These are phyloP conservation scores for Napeogenes inachia DNA, from an alignment of 2,888 invertebrate species.

Conservation along the genomic window DNA sequence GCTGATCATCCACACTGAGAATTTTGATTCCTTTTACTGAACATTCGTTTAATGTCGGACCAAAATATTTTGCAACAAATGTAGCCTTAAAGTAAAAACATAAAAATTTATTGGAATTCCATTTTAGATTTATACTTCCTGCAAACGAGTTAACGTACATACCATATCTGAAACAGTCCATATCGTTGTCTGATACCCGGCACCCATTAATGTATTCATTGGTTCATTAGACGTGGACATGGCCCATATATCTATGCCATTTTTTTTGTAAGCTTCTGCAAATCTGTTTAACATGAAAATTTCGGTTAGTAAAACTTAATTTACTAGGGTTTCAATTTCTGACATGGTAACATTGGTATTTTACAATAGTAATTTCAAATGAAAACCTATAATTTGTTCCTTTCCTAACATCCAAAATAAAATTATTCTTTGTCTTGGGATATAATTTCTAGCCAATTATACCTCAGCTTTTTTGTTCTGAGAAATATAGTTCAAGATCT, in stretches of 20 bases:
- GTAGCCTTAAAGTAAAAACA: slow-evolving; percentile 23
- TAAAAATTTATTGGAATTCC: background rate
- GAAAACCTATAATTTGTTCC: no score
- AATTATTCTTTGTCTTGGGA: no score
- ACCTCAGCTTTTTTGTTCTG: no score
- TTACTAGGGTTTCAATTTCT: no score
- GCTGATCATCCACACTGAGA: slow-evolving; percentile 31
- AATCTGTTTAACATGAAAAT: background rate
- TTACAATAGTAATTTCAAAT: background rate
- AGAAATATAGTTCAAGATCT: no score
- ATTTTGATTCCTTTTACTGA: slow-evolving; percentile 29
- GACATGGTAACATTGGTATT: background rate
- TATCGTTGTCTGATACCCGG: background rate
- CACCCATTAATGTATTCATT: background rate
- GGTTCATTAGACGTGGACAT: slow-evolving; percentile 2
- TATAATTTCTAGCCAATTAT: no score
- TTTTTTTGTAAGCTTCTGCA: slow-evolving; percentile 1
- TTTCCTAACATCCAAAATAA: no score
- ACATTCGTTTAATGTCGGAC: slow-evolving; percentile 30
- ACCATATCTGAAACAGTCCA: background rate
- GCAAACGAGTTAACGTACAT: background rate
- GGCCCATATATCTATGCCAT: slow-evolving; percentile 4
- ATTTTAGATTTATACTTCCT: no score
- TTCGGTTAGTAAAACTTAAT: background rate
- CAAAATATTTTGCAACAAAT: slow-evolving; percentile 31